Percentiles rank a stretch among this genome's conserved stretches.
Evolutionary conservation across 2,113 vertebrate species (phyloP).

Genomic region (Fulica atra): DNA sequence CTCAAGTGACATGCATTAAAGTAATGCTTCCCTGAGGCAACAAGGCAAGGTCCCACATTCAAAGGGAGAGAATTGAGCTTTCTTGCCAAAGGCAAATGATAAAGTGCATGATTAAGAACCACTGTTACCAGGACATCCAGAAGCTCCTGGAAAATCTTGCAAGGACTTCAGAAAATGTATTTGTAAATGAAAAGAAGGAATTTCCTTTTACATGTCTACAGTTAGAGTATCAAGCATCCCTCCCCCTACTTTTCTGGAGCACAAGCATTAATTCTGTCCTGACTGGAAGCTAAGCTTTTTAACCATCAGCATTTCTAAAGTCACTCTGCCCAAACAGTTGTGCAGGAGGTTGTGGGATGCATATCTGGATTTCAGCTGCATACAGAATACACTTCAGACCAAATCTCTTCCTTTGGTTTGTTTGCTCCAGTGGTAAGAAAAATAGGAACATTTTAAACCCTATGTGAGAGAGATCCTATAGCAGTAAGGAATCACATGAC

Average conservation of each 20-base stretch:
- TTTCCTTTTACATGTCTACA: neutral
- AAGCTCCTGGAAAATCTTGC: conserved; percentile 9
- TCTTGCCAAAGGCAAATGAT: conserved; percentile 39
- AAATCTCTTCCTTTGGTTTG: neutral
- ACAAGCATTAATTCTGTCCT: neutral
- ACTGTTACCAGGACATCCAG: neutral
- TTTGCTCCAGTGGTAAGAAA: neutral
- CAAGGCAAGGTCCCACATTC: conserved; percentile 18
- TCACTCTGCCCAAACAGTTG: neutral
- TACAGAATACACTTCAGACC: neutral
- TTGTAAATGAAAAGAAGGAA: neutral
- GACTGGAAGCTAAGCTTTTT: neutral
- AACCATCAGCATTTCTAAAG: neutral
- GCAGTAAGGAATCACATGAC: neutral
- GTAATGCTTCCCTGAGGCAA: conserved; percentile 23
- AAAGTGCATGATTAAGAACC: neutral
- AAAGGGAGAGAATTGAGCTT: conserved; percentile 22
- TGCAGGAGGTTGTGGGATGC: neutral
- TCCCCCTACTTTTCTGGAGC: neutral
- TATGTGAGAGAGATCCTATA: neutral
- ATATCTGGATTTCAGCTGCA: neutral
- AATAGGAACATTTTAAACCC: neutral
- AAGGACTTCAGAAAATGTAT: neutral
- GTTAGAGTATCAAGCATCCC: neutral
- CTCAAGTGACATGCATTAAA: conserved; percentile 26